Evolutionary conservation across 2,113 vertebrate species (phyloP), one percentile per base, ranked within the genome.

Genomic region (Nycticorax nycticorax): DNA sequence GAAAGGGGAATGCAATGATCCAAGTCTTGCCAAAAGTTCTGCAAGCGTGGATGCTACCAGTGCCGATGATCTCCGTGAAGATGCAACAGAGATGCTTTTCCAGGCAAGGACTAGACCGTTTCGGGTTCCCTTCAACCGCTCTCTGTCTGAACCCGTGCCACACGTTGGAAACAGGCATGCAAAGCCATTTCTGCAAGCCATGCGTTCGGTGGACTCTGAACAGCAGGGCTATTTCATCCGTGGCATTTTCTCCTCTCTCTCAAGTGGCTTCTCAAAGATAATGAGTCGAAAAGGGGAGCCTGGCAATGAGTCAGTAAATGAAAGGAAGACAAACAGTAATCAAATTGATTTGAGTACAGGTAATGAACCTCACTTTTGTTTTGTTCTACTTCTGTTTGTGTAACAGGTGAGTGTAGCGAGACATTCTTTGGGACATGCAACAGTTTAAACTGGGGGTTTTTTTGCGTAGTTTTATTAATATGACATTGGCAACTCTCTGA

Each of bases 211-310:
- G 92, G 96, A 96, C 32, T 41, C 95, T 7, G 96, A 94, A 8
- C 97, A 97, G 57, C 98, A 97, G 53, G 92, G 95, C 52, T 78
- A 96, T 73, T 97, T 98, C 84, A 78, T 87, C 91, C 93, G 87
- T 32, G 97, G 96, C 57, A 63, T 98, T 59, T 97, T 98, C 82
- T 98, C 98, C 68, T 98, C 98, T 28, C 94, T 98, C 85, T 98
- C 98, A 3, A 98, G 76, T 57, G 96, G 98, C 86, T 95, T 98
- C 20, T 97, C 97, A 57, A 98, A 96, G 92, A 97, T 98, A 22
- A 85, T 95, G 80, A 97, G 39, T 92, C 95, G 93, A 60, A 98
- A 93, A 97, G 97, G 94, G 50, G 98, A 97, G 75, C 92, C 96
- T 77, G 47, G 24, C 88, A 91, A n/a, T 81, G 95, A 94, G 37